These are phyloP conservation scores for Pterostichus madidus DNA, from an alignment of 2,888 invertebrate species.

Conservation along the genomic window DNA sequence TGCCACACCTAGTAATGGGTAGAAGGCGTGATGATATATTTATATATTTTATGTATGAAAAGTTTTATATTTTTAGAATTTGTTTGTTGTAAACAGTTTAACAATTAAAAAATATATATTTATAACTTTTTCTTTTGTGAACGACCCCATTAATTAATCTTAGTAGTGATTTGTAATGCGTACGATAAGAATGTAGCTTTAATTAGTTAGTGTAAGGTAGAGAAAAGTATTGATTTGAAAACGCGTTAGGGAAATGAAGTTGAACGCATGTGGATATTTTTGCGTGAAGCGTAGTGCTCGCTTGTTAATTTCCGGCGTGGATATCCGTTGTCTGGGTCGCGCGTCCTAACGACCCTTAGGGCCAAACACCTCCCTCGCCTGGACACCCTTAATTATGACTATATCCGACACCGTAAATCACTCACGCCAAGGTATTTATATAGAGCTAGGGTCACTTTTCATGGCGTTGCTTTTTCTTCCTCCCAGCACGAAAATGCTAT, in stretches of 20 bases:
- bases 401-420: constrained; percentile 58
- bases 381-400: constrained; percentile 59
- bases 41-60: too few relatives aligned
- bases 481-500: too few relatives aligned
- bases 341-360: constrained; percentile 54
- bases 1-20: too few relatives aligned
- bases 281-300: constrained; percentile 22
- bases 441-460: constrained; percentile 36
- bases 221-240: not conserved
- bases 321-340: constrained; percentile 23
- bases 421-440: constrained; percentile 39
- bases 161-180: not conserved
- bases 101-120: too few relatives aligned
- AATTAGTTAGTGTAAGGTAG: not conserved
- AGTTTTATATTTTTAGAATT: too few relatives aligned
- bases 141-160: too few relatives aligned
- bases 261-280: constrained; percentile 39
- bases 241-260: constrained; percentile 26
- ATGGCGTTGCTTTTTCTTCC: not conserved
- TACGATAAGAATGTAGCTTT: constrained; percentile 2
- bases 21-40: too few relatives aligned
- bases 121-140: not conserved
- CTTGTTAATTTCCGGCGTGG: constrained; percentile 57
- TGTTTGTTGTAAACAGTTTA: too few relatives aligned
- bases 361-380: constrained; percentile 20